A percentile compares a stretch with the other conserved stretches of the same genome.
phyloP scores from a whole-genome alignment of 2,888 invertebrate species.

The Megalurothrips usitatus region DNA sequence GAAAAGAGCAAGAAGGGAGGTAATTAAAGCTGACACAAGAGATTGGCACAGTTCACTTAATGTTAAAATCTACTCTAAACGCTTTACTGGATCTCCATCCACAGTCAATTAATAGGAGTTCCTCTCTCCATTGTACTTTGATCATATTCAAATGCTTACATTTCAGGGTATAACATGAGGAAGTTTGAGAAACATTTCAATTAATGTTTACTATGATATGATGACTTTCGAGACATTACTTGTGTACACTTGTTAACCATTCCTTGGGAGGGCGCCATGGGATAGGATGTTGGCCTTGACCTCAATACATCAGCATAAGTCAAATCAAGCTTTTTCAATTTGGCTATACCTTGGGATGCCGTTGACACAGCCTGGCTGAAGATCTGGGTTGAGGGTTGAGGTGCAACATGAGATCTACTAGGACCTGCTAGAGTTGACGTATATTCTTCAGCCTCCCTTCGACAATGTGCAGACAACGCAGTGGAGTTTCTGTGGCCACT shows the following conservation, averaged over 20 bases:
- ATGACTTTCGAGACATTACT: not conserved
- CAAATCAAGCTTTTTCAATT: constrained; percentile 71
- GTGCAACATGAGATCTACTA: not conserved
- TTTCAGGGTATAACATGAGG: not conserved
- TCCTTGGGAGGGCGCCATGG: not conserved
- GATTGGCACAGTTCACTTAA: constrained; percentile 14
- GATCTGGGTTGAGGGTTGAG: constrained; percentile 41
- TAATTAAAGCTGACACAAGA: not conserved
- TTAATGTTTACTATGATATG: not conserved
- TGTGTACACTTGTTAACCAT: constrained; percentile 6
- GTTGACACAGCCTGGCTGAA: constrained; percentile 57
- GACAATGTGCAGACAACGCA: not conserved
- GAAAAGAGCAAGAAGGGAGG: not conserved
- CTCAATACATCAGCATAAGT: constrained; percentile 77
- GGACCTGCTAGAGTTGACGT: not conserved
- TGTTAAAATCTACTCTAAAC: not conserved
- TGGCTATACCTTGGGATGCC: constrained; percentile 78
- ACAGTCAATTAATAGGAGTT: not conserved
- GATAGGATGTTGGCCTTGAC: not conserved
- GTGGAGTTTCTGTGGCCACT: constrained; percentile 1
- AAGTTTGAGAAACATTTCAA: not conserved
- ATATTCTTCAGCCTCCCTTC: not conserved
- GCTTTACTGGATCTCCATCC: not conserved
- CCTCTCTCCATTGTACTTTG: constrained; percentile 7
- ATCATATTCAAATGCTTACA: not conserved